Percentiles rank a stretch among this genome's conserved stretches.
phyloP scores from a whole-genome alignment of 2,888 invertebrate species.

The Spodoptera littoralis region DNA sequence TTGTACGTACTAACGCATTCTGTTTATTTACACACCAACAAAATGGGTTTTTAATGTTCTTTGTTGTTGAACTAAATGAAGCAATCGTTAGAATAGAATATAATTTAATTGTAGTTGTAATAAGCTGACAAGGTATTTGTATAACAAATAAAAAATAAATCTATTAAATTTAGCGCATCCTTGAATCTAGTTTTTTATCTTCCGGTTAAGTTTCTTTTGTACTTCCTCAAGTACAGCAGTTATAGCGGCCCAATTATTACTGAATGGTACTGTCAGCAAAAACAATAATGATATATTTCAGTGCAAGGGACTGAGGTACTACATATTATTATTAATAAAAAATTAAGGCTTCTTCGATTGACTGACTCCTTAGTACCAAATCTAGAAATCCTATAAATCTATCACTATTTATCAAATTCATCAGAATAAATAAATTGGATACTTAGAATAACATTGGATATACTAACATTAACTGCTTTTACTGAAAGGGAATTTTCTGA shows the following conservation, averaged over 20 bases:
- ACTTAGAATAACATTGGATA: no score
- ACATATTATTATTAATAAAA: no score
- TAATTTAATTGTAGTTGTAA: constrained; percentile 16
- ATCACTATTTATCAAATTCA: no score
- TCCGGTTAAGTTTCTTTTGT: constrained; percentile 31
- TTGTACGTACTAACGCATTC: constrained; percentile 1
- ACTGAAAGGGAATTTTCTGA: no score
- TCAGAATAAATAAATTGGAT: no score
- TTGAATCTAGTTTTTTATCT: constrained; percentile 36
- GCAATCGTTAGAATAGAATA: constrained; percentile 12
- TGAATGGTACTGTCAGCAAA: neutral
- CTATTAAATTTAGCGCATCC: constrained; percentile 42
- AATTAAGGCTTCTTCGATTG: no score
- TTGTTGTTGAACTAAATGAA: constrained; percentile 29
- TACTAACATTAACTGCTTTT: no score
- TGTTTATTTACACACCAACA: constrained; percentile 13
- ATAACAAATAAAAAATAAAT: constrained; percentile 13
- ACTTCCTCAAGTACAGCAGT: constrained; percentile 12
- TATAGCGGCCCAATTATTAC: constrained; percentile 1
- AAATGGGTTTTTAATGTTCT: constrained; percentile 27
- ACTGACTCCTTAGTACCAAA: no score
- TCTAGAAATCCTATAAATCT: no score
- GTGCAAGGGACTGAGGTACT: no score
- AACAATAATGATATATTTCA: no score
- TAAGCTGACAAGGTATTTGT: constrained; percentile 16